Base-by-base conservation (phyloP, 2,888 invertebrate species). In the Apeira syringaria region DNA sequence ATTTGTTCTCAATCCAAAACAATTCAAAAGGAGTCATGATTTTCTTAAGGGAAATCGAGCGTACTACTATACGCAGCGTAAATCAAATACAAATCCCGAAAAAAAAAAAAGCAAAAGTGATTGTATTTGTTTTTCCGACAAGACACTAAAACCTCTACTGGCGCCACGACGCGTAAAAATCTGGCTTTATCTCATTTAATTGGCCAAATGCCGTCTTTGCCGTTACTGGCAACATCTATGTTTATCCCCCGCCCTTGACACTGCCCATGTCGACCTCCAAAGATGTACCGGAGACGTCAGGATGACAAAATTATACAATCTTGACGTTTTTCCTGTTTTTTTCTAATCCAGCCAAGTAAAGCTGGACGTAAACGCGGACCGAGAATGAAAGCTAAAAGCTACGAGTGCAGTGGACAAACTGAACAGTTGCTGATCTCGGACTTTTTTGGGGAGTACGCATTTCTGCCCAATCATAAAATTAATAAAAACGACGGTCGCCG, bases 271-370 rank as follows among this genome's bases (percentile, higher is more conserved):
- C 17, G 8, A 20, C 20, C 7, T 7, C 7, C 20, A 20, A 20
- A 35, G 10, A 10, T 9, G 6, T 17, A 12, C 32, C 3, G 15
- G 22, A 32, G 12, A 15, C 33, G 33, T 26, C 10, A 26, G 26
- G 33, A 39, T 27, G 39, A 15, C 13, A n/a, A 27, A 35, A 39
- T 45, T 45, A 45, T 45, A 11, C 30, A 44, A 20, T 20, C 3
- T 20, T 17, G 17, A 4, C 17, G 6, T 25, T 20, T 20, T 44
- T 34, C 39, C 45, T 34, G 30, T 22, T 31, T 31, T 31, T 20
- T 8, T 8, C n/a, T 27, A 39, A 45, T 45, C 45, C 45, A 39
- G 27, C 29, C 33, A 26, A 30, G 26, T 18, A 10, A 44, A 35
- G 39, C 11, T 9, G n/a, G 26, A 20, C 29, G 38, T 31, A 39